Percentiles rank a stretch among this genome's conserved stretches.
Conservation (phyloP, 2,888 invertebrate species). For the Bellardia bayeri region DNA sequence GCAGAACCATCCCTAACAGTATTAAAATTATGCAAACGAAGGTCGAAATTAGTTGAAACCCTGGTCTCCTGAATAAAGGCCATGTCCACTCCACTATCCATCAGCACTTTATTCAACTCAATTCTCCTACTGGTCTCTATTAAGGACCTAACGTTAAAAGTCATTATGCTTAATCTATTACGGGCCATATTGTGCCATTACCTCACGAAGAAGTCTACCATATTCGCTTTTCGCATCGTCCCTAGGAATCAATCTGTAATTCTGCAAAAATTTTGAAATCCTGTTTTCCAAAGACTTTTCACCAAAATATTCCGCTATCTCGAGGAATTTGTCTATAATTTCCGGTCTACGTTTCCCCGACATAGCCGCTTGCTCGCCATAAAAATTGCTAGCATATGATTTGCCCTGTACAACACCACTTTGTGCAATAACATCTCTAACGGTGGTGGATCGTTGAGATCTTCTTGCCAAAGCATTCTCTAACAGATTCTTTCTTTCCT, state of each 20-base stretch:
- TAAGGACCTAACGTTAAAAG: constrained; percentile 22
- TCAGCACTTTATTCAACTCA: background rate
- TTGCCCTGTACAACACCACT: too few species aligned
- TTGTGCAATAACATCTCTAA: too few species aligned
- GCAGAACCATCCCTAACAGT: too few species aligned
- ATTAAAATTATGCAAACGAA: too few species aligned
- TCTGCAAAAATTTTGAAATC: background rate
- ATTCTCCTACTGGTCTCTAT: constrained; percentile 26
- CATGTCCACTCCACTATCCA: too few species aligned
- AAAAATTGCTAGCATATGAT: too few species aligned
- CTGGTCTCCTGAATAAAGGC: too few species aligned
- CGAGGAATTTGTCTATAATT: constrained; percentile 9
- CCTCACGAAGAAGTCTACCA: background rate
- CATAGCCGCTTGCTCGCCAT: too few species aligned
- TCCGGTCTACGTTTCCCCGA: background rate
- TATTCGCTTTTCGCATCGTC: background rate
- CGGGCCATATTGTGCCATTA: background rate
- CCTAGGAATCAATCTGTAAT: background rate
- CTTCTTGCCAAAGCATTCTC: too few species aligned
- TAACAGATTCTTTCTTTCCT: too few species aligned
- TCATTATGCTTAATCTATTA: background rate
- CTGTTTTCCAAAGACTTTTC: background rate
- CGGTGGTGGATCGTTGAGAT: too few species aligned
- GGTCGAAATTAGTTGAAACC: too few species aligned
- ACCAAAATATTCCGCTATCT: constrained; percentile 20